phyloP scores from a whole-genome alignment of 2,888 invertebrate genomes.

The Lamproptera curius region DNA sequence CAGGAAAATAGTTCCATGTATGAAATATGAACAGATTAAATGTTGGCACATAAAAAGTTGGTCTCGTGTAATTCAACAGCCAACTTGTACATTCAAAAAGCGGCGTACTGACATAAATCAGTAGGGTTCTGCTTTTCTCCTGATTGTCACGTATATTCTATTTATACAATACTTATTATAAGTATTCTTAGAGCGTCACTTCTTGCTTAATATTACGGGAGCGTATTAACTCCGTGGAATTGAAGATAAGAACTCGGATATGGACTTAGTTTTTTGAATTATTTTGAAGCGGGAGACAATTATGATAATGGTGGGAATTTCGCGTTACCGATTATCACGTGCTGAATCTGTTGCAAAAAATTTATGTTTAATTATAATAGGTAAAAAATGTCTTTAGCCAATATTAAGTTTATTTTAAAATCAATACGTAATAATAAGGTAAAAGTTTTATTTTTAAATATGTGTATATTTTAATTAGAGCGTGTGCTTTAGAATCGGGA shows the following conservation, averaged over 20 bases:
- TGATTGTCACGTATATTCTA: conserved; percentile 36
- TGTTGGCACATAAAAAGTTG: conserved; percentile 16
- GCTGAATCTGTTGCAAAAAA: too few species aligned
- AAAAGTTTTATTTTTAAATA: too few species aligned
- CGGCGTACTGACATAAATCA: conserved; percentile 23
- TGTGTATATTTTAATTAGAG: too few species aligned
- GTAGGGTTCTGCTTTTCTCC: conserved; percentile 23
- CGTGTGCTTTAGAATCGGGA: too few species aligned
- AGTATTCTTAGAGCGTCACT: conserved; percentile 16
- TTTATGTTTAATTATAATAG: too few species aligned
- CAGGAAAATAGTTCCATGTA: too few species aligned
- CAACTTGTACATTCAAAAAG: conserved; percentile 16
- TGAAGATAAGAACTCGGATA: conserved; percentile 15
- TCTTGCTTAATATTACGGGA: conserved; percentile 18
- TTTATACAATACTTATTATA: too few species aligned
- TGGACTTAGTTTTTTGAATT: conserved; percentile 5
- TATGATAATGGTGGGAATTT: not conserved
- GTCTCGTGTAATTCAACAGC: conserved; percentile 7
- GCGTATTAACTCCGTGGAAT: conserved; percentile 14
- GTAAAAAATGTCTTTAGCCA: too few species aligned
- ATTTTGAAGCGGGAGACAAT: not conserved
- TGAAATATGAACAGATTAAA: conserved; percentile 10
- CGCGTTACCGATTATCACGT: too few species aligned
- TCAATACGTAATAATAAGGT: too few species aligned
- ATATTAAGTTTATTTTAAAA: too few species aligned